phyloP scores from a whole-genome alignment of 1,140 invertebrate species.

The Zaprionus camerounensis region DNA sequence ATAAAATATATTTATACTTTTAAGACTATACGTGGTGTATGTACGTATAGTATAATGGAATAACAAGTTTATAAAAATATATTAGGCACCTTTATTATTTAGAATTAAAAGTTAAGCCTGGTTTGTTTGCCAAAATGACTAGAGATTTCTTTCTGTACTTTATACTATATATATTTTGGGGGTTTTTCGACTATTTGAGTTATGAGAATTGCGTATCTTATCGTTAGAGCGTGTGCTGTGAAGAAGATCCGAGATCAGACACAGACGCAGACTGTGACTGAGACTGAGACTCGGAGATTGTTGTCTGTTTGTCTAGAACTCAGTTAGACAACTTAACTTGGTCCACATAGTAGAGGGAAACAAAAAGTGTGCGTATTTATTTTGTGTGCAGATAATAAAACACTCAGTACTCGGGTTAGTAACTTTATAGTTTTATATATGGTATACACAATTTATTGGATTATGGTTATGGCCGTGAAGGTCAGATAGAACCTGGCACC shows the following conservation, averaged over 20 bases:
- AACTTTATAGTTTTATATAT: slow-evolving; percentile 73
- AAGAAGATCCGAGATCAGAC: not conserved
- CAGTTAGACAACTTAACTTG: slow-evolving; percentile 42
- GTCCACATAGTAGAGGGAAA: slow-evolving; percentile 36
- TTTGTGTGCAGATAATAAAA: slow-evolving; percentile 71
- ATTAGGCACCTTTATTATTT: slow-evolving; percentile 1
- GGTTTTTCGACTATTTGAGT: slow-evolving; percentile 21
- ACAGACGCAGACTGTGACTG: not conserved
- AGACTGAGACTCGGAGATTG: not conserved
- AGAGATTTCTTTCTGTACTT: slow-evolving; percentile 5
- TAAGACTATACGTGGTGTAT: slow-evolving; percentile 22
- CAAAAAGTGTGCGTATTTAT: slow-evolving; percentile 42
- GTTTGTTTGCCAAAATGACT: slow-evolving; percentile 40
- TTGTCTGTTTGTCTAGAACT: slow-evolving; percentile 36
- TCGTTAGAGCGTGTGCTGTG: slow-evolving; percentile 21
- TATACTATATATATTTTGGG: slow-evolving; percentile 1
- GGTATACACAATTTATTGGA: slow-evolving; percentile 76
- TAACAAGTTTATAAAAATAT: slow-evolving; percentile 11
- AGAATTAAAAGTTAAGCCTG: slow-evolving; percentile 8
- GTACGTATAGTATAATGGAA: not conserved
- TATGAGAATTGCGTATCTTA: slow-evolving; percentile 56
- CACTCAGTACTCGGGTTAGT: slow-evolving; percentile 63
- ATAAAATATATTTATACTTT: slow-evolving; percentile 67
- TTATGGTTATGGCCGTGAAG: slow-evolving; percentile 80
- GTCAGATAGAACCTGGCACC: slow-evolving; percentile 49